Base-by-base conservation (phyloP, 2,888 invertebrate species). In the Cheilosia urbana region DNA sequence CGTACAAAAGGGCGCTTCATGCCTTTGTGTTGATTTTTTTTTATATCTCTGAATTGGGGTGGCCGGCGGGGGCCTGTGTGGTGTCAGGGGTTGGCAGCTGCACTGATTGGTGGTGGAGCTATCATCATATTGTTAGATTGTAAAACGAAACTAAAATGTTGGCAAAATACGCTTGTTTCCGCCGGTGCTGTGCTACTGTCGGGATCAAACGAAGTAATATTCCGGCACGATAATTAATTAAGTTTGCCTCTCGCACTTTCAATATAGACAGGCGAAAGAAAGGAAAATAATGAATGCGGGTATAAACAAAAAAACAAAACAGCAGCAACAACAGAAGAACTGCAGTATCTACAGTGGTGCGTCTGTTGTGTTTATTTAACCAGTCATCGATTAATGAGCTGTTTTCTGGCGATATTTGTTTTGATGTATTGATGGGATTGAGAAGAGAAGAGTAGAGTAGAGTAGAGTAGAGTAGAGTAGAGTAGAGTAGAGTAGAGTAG, bases 371-470 rank as follows among this genome's bases (percentile, higher is more conserved):
- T 75, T 75, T 75, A 65, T 75, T 75, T 75, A 57, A 34, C 17
- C 75, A 75, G 57, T 66, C 65, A 75, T 65, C 75, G 65, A 65
- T 49, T 75, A 75, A 75, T 75, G 55, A 75, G 65, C 65, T 75
- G 65, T 65, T 75, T 63, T 66, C 30, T 27, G 27, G 19, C 9
- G 40, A 45, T 57, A 55, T 63, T 65, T 73, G 55, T 73, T 73
- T 65, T 73, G 60, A 62, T 72, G 51, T 62, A 72, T 72, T 40
- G 55, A 73, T 45, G 24, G 49, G 49, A 49, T 49, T 49, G 40
- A 17, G 58, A n/a, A 55, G 55, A 27, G 27, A 5, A 27, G 27
- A 1, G 27, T 27, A 6, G 27, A 27, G 27, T n/a, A n/a, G n/a
- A n/a, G n/a, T n/a, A n/a, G 27, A 27, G 2, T 27, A 27, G 27